Evolutionary conservation across 2,113 vertebrate species (phyloP), one percentile per base, ranked within the genome.

Genomic region (Actenoides lindsayi): DNA sequence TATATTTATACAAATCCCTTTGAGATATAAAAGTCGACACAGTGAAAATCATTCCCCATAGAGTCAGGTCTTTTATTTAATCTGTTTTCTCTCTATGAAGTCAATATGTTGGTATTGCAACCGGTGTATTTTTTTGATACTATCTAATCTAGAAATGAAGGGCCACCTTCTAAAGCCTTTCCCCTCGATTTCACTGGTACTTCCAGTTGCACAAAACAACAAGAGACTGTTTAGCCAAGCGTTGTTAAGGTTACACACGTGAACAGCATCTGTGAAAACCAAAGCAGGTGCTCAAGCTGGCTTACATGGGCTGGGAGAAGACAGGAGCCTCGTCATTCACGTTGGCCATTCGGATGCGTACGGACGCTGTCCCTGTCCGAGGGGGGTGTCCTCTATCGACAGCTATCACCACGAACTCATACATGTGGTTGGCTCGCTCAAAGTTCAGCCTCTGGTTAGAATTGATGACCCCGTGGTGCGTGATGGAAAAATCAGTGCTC

Each of bases 351-450:
- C 98, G 98, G 53, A 99, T 96, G 24, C 99, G 98, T 89, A 99
- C 97, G 0, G 98, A 98, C 4, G 99, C 98, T 0, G 99, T 99
- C 62, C 99, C 99, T 0, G 99, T 99, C 28, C 97, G 98, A 30
- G 99, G 97, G 6, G 98, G 98, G 0, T 95, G 97, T 41, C 99
- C 99, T 51, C 96, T 98, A 56, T 99, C 99, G 67, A 99, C 98
- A 3, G 98, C 99, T 11, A 99, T 98, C 93, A 99, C 98, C 86
- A 98, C 98, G 51, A 99, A 99, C 97, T 99, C 99, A 16, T 99
- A 99, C 97, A 98, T 97, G 87, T 99, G 99, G 97, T 99, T 99
- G 56, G 98, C 96, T 65, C 98, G 97, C 96, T 99, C 99, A 68
- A 98, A 99, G 97, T 99, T 98, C 84, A 99, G 98, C 62, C 95